Evolutionary conservation across 1,140 invertebrate genomes (phyloP).

Genomic region (Saccostrea cuccullata): DNA sequence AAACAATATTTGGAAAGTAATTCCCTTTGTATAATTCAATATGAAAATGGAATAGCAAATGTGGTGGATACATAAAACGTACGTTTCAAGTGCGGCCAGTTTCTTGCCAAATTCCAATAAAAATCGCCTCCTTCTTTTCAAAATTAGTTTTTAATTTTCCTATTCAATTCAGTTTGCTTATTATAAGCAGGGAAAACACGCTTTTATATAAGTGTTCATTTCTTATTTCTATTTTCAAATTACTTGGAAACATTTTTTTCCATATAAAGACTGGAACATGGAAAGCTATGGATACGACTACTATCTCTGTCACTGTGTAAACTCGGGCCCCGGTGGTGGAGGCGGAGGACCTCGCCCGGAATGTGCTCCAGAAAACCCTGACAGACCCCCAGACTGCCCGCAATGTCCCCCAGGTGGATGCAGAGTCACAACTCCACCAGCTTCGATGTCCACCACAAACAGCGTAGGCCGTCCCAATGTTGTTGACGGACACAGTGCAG

Average conservation of each 20-base stretch:
- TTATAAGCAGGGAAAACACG: no score
- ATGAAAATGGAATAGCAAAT: no score
- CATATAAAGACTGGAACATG: neutral
- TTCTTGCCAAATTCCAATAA: neutral
- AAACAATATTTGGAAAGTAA: no score
- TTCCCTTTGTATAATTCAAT: no score
- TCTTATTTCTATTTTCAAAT: no score
- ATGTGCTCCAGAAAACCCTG: slow-evolving; percentile 16
- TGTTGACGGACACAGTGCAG: neutral
- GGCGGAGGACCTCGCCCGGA: neutral
- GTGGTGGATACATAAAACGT: neutral
- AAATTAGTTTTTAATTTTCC: no score
- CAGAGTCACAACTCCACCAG: neutral
- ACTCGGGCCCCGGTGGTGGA: neutral
- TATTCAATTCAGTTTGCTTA: no score
- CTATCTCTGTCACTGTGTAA: slow-evolving; percentile 26
- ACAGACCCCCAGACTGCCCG: slow-evolving; percentile 2
- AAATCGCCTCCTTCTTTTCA: neutral
- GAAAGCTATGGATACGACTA: neutral
- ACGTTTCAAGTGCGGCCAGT: neutral
- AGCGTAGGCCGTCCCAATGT: neutral
- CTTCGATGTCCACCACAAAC: no score
- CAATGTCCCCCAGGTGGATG: neutral
- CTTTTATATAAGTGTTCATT: no score
- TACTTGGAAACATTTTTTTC: neutral